phyloP scores from a whole-genome alignment of 2,113 vertebrate species.

The Dryoscopus gambensis region DNA sequence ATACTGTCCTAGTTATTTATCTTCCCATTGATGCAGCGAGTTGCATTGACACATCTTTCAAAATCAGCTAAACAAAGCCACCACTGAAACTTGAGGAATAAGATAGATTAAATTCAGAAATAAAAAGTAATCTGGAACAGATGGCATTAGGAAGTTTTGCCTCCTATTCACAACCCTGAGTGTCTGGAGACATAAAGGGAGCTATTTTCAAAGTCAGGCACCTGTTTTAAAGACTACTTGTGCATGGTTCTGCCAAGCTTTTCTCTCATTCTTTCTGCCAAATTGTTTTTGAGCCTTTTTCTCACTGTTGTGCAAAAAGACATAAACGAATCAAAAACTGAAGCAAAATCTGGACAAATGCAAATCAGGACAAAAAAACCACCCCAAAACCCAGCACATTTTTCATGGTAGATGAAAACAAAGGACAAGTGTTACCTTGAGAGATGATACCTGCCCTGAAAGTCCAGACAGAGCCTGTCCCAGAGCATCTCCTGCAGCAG shows the following conservation, averaged over 20 bases:
- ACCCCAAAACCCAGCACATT: background rate
- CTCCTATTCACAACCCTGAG: background rate
- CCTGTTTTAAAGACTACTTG: background rate
- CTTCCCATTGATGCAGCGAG: background rate
- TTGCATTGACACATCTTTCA: background rate
- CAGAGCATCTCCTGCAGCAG: background rate
- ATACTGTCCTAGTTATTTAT: background rate
- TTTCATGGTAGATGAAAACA: background rate
- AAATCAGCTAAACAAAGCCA: constrained; percentile 17
- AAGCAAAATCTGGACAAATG: background rate
- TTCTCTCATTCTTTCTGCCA: background rate
- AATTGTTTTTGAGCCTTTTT: background rate
- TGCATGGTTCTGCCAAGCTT: background rate
- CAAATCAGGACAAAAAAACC: background rate
- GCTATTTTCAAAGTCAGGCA: background rate
- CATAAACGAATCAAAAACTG: background rate
- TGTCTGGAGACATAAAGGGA: background rate
- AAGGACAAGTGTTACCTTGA: background rate
- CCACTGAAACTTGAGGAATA: background rate
- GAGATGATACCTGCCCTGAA: background rate
- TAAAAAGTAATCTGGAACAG: background rate
- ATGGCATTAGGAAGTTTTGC: background rate
- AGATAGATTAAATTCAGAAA: constrained; percentile 5
- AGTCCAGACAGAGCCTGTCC: background rate
- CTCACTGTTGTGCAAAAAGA: background rate